Base-by-base conservation (phyloP, 2,888 invertebrate genomes). In the Pterostichus niger region DNA sequence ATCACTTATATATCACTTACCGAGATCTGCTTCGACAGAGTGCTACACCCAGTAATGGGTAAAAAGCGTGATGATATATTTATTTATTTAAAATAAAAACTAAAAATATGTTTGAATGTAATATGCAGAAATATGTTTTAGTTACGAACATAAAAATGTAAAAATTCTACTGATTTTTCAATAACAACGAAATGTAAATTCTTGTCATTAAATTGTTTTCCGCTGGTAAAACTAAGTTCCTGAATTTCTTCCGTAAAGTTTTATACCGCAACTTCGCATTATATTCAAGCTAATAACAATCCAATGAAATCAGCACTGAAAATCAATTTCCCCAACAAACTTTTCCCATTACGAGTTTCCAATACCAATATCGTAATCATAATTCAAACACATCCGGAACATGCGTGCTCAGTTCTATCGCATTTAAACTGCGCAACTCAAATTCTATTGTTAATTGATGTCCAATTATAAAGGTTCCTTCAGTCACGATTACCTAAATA, bases 371-470 rank as follows among this genome's bases (percentile, higher is more conserved):
- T 9, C 46, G 44, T 71, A 71, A 71, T 71, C 68, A 71, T 44
- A 71, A 71, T 71, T 71, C 68, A 71, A 44, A 71, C 68, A 71
- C 68, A 71, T 71, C 40, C 15, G 15, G 44, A 44, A 44, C 68
- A 71, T 15, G 68, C 68, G 68, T 44, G 40, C 33, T 17, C 68
- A 44, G 40, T n/a, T 64, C 40, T 64, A 64, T 31, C 61, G 64
- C 84, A 85, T 85, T 83, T 46, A 59, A 59, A 79, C 49, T 52
- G 61, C 59, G 49, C 64, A 79, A 64, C n/a, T 79, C 46, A 79
- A 79, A 79, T 49, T 79, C 79, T 68, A 79, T 79, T 79, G 79
- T 79, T 79, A 79, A 79, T 79, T 79, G 79, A 64, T 79, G 79
- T 59, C 33, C 64, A 79, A 79, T 79, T 79, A 79, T 79, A 33